A percentile compares a stretch with the other conserved stretches of the same genome.
These are phyloP conservation scores for Ostrea denselamellosa DNA, from an alignment of 1,140 invertebrate species.

Conservation along the genomic window DNA sequence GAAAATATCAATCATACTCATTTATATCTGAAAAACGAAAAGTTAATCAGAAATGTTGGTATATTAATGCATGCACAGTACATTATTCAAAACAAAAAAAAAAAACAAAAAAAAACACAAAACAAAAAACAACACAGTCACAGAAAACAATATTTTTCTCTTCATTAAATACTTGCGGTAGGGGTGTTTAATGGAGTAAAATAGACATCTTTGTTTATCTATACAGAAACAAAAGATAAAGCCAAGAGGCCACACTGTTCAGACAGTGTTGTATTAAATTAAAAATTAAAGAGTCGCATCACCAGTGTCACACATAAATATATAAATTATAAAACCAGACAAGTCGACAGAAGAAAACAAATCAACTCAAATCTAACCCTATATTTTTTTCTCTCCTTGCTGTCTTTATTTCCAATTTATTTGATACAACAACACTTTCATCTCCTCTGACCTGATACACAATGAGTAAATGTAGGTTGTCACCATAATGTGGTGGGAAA, in stretches of 20 bases:
- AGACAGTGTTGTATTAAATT: neutral
- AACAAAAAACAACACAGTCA: too few relatives aligned
- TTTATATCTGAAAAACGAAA: too few relatives aligned
- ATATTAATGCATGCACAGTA: too few relatives aligned
- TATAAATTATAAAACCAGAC: neutral
- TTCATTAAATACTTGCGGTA: too few relatives aligned
- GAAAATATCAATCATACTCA: too few relatives aligned
- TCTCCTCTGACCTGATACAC: neutral
- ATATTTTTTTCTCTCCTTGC: neutral
- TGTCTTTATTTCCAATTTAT: neutral
- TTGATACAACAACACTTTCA: neutral
- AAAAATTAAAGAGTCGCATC: neutral
- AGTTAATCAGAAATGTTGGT: too few relatives aligned
- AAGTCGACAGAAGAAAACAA: conserved; percentile 5
- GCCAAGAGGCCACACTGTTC: neutral
- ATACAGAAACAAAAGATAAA: neutral
- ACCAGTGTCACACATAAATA: conserved; percentile 31
- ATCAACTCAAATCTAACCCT: conserved; percentile 5
- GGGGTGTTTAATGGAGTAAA: neutral
- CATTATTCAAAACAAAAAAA: too few relatives aligned
- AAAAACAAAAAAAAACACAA: too few relatives aligned
- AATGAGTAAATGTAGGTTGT: neutral
- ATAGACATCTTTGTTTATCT: neutral
- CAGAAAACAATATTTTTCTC: too few relatives aligned
- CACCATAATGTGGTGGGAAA: neutral